A percentile compares a stretch with the other conserved stretches of the same genome.
These are phyloP conservation scores for Glareola pratincola DNA, from an alignment of 2,113 vertebrate genomes.

Conservation along the genomic window DNA sequence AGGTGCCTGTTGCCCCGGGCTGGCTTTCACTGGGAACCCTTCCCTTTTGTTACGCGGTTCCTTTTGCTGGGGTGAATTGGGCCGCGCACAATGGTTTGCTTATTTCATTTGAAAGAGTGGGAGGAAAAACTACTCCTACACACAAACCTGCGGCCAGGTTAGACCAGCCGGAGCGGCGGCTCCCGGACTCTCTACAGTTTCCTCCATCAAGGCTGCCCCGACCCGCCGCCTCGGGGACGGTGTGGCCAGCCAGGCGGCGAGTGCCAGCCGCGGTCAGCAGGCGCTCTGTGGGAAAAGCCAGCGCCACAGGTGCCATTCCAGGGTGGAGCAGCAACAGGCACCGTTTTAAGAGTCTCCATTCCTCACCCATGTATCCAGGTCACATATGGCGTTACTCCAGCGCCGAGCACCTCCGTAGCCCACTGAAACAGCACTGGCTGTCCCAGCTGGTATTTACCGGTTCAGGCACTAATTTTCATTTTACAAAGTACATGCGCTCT, in stretches of 20 bases:
- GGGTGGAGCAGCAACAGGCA: background rate
- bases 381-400: background rate
- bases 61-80: background rate
- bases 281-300: background rate
- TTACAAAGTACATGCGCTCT: no score
- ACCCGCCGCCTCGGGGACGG: background rate
- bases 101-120: background rate
- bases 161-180: background rate
- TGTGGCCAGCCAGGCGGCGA: background rate
- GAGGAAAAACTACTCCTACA: background rate
- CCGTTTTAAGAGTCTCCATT: rapidly evolving
- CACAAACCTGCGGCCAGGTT: background rate
- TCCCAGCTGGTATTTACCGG: background rate
- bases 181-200: background rate
- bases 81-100: background rate
- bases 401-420: rapidly evolving
- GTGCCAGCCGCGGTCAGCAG: rapidly evolving
- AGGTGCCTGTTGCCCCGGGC: background rate
- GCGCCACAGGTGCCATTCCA: background rate
- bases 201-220: background rate
- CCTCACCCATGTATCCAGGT: background rate
- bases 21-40: background rate
- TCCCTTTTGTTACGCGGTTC: background rate
- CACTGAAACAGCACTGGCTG: rapidly evolving
- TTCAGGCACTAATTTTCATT: background rate